Conservation (phyloP, 2,113 vertebrate species). For the Hemibagrus wyckioides region DNA sequence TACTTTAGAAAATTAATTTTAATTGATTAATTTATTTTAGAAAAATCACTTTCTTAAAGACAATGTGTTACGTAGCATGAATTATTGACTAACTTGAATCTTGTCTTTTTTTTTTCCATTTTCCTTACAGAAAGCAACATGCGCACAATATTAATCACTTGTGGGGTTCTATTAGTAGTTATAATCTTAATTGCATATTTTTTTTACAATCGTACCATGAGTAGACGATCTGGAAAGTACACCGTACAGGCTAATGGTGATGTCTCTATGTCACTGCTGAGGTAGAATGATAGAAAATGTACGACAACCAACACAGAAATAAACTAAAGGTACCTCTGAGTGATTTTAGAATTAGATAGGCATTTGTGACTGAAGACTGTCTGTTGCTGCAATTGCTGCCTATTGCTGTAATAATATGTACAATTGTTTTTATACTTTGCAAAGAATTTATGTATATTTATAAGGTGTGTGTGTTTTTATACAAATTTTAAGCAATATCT, state of each 20-base stretch:
- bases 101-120: neutral
- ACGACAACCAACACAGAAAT: neutral
- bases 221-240: neutral
- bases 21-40: neutral
- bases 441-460: no score
- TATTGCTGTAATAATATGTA: no score
- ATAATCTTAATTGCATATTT: neutral
- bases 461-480: no score
- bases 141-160: neutral
- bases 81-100: neutral
- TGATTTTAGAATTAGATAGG: neutral
- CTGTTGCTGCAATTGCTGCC: neutral
- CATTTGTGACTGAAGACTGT: constrained; percentile 2
- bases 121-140: neutral
- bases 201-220: neutral
- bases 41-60: neutral
- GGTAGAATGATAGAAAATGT: neutral
- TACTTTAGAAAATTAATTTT: no score
- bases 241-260: neutral
- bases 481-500: no score
- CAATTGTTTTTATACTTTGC: no score
- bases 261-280: neutral
- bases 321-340: neutral
- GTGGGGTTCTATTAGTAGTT: accelerated
- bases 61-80: neutral